Conservation (phyloP, 2,113 vertebrate genomes). For the Pterophyllum scalare region DNA sequence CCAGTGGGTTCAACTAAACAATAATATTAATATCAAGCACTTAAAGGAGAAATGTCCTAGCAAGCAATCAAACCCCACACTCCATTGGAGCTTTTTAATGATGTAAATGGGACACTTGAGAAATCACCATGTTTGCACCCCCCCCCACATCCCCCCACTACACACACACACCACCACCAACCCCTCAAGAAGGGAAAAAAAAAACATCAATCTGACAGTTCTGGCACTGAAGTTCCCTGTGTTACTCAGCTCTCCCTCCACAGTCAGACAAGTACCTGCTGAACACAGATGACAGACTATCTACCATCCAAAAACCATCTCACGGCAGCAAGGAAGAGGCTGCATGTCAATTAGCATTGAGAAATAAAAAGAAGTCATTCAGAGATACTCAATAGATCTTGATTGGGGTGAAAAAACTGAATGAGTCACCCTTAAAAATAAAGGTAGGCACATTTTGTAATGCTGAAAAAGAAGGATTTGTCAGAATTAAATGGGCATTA, state of each 20-base stretch:
- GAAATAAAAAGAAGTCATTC: slow-evolving; percentile 17
- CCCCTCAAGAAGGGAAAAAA: neutral
- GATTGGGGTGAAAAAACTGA: neutral
- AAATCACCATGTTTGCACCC: neutral
- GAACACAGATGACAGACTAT: slow-evolving; percentile 22
- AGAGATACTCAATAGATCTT: neutral
- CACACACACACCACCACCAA: too few species aligned
- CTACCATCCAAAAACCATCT: neutral
- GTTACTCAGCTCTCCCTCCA: neutral
- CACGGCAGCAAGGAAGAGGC: neutral
- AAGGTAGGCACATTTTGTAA: neutral
- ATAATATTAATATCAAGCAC: slow-evolving; percentile 3
- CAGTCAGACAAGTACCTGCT: slow-evolving; percentile 29
- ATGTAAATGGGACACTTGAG: neutral
- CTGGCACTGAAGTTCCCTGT: neutral
- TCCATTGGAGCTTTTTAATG: neutral
- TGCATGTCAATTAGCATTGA: slow-evolving; percentile 6
- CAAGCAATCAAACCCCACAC: neutral
- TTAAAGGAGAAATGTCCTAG: neutral
- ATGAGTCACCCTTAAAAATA: neutral
- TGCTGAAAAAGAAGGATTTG: neutral
- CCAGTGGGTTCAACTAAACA: neutral
- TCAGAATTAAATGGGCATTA: slow-evolving; percentile 15
- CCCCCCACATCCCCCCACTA: too few species aligned
- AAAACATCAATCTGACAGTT: slow-evolving; percentile 35